Percentiles rank a stretch among this genome's conserved stretches.
These are phyloP conservation scores for Pseudomyrmex dendroicus DNA, from an alignment of 1,140 invertebrate species.

Conservation along the genomic window DNA sequence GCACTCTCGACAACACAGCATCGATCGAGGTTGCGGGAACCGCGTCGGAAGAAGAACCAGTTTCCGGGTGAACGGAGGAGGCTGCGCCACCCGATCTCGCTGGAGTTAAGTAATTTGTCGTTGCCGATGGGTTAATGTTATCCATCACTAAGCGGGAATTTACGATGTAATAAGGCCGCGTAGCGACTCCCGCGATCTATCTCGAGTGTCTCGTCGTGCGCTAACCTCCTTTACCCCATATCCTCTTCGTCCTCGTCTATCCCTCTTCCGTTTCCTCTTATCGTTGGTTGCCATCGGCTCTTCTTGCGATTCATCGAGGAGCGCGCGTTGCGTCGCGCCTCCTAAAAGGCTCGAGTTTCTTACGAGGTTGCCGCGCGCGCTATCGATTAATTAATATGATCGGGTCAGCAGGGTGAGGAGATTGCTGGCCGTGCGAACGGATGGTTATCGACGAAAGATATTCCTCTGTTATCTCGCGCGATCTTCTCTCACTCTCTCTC, in stretches of 20 bases:
- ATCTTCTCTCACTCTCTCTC: neutral
- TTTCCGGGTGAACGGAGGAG: conserved; percentile 62
- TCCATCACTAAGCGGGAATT: conserved; percentile 80
- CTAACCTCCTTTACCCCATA: conserved; percentile 35
- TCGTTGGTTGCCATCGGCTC: conserved; percentile 55
- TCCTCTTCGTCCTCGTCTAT: conserved; percentile 1
- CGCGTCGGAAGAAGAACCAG: conserved; percentile 58
- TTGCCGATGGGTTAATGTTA: conserved; percentile 81
- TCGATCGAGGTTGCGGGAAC: conserved; percentile 62
- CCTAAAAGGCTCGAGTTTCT: conserved; percentile 34
- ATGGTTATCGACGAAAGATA: conserved; percentile 55
- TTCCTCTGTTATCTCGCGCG: conserved; percentile 29
- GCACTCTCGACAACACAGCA: conserved; percentile 24
- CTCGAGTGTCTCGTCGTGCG: conserved; percentile 54
- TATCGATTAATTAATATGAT: conserved; percentile 65
- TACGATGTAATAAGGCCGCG: conserved; percentile 81
- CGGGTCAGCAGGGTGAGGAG: conserved; percentile 2
- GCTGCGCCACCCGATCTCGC: conserved; percentile 55
- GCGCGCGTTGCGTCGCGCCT: conserved; percentile 5
- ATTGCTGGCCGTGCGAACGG: conserved; percentile 43
- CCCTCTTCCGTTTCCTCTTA: conserved; percentile 31
- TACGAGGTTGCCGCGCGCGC: neutral
- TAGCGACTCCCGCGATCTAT: conserved; percentile 75
- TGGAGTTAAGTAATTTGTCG: conserved; percentile 80
- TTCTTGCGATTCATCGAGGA: conserved; percentile 1